These are phyloP conservation scores for Piliocolobus tephrosceles DNA, from an alignment of 2,113 vertebrate species.

Conservation along the genomic window DNA sequence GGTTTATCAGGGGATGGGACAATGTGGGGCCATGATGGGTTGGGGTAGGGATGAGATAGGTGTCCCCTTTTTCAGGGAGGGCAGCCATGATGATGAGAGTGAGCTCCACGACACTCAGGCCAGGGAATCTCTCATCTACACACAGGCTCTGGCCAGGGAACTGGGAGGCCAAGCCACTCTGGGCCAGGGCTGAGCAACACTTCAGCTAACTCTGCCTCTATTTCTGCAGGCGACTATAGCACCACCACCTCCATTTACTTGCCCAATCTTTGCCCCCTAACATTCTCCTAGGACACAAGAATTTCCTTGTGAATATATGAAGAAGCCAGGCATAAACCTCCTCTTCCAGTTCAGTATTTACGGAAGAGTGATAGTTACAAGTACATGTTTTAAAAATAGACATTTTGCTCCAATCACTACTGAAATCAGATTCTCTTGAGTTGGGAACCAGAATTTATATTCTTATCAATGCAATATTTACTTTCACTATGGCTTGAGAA, in stretches of 20 bases:
- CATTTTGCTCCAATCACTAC: neutral
- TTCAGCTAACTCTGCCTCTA: conserved; percentile 62
- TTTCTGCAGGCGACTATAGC: neutral
- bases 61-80: neutral
- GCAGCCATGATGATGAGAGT: neutral
- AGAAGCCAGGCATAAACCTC: neutral
- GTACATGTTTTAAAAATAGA: neutral
- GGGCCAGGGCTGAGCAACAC: conserved; percentile 73
- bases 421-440: neutral
- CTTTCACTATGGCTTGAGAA: neutral
- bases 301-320: neutral
- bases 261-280: conserved; percentile 50
- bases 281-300: neutral
- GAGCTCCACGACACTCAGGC: neutral
- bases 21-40: accelerated
- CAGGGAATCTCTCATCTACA: conserved; percentile 39
- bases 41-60: neutral
- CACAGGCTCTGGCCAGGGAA: conserved; percentile 74
- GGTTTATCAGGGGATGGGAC: neutral
- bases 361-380: neutral
- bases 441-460: neutral
- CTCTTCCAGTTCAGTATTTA: neutral
- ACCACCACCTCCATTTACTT: conserved; percentile 76
- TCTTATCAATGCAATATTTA: neutral
- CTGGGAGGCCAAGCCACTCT: neutral